Evolutionary conservation across 2,888 invertebrate species (phyloP).

Genomic region (Biston stratarius): DNA sequence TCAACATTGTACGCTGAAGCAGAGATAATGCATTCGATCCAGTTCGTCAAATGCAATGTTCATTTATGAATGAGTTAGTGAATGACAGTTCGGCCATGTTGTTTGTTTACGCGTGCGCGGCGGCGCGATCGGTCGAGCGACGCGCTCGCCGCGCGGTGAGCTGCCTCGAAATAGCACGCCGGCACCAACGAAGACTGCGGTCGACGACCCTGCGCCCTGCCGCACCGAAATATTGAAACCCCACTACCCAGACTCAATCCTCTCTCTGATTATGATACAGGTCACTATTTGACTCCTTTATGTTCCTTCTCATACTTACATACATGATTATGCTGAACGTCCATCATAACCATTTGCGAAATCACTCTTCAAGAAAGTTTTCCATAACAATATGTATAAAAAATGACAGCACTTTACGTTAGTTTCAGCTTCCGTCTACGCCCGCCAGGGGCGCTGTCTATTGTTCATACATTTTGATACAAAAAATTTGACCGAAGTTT

Average conservation of each 20-base stretch:
- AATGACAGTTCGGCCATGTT: conserved; percentile 84
- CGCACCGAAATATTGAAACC: conserved; percentile 82
- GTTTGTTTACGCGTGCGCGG: conserved; percentile 82
- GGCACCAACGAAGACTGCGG: conserved; percentile 77
- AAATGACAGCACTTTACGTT: too few species aligned
- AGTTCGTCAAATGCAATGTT: conserved; percentile 79
- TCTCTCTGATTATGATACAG: conserved; percentile 65
- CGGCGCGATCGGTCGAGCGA: conserved; percentile 71
- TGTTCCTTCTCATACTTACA: conserved; percentile 39
- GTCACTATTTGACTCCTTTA: conserved; percentile 51
- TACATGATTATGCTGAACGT: conserved; percentile 4
- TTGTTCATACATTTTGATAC: too few species aligned
- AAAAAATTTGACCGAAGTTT: too few species aligned
- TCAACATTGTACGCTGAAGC: conserved; percentile 19
- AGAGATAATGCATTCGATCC: conserved; percentile 67
- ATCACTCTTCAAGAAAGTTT: too few species aligned
- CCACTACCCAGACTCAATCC: conserved; percentile 72
- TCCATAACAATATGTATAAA: too few species aligned
- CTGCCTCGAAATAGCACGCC: conserved; percentile 81
- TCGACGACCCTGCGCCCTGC: conserved; percentile 81
- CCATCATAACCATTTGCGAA: too few species aligned
- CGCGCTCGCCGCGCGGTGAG: conserved; percentile 68
- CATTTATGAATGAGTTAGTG: conserved; percentile 84
- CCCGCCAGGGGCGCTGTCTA: too few species aligned
- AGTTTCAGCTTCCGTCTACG: too few species aligned